Evolutionary conservation across 92 coral and sea anemone genomes (phyloP), one percentile per base, ranked within the genome.

Genomic region (Palythoa heliodiscus): DNA sequence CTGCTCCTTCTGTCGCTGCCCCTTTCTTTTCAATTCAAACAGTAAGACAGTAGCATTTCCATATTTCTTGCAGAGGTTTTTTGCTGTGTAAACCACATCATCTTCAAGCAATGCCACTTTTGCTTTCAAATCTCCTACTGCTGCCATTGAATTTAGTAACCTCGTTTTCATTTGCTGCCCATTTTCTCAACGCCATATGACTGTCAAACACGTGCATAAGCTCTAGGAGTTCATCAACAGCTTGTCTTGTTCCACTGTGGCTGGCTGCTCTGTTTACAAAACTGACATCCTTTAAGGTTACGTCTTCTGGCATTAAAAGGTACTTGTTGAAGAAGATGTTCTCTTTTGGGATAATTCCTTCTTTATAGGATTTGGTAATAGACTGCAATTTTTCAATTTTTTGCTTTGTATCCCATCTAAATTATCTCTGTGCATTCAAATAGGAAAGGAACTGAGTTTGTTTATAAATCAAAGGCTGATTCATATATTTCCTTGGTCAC

Each of bases 161-260:
- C 70, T 40, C 64, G 50, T 68, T 66, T 69, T 82, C 86, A 82
- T 69, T 82, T 29, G 52, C 38, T 69, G 86, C 86, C 76, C 66
- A 40, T 47, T 47, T 82, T 43, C 58, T 68, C 63, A 68, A 74
- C 40, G 69, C 86, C 35, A 29, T 29, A 29, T 29, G 35, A 29
- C 35, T 38, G 48, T 63, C 25, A 66, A 81, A 81, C 35, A 81
- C 77, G 15, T 66, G 40, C 5, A 66, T 7, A 5, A 25, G 6
- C 25, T 68, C 76, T 22, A 80, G 35, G 0, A 80, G 53, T 13
- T 35, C 73, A 11, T 60, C 74, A 35, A 20, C 54, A 80, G 73
- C 52, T 40, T 64, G 22, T 61, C 54, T 80, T 61, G 85, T 61
- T 13, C 35, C 54, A n/a, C 25, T 17, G 50, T 81, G 85, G 29